phyloP scores from a whole-genome alignment of 2,113 vertebrate species.

The Microcebus murinus region DNA sequence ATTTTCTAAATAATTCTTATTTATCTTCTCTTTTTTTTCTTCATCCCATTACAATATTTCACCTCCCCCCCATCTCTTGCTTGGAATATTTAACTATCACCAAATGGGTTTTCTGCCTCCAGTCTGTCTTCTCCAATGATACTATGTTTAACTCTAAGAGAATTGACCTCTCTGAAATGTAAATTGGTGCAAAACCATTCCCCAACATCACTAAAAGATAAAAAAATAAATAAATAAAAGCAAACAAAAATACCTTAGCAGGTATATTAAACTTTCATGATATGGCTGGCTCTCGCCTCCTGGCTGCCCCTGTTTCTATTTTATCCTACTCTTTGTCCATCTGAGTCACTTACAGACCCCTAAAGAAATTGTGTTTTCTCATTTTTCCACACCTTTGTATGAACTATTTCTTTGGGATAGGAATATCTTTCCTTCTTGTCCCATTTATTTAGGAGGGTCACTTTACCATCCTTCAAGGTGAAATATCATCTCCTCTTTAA shows the following conservation, averaged over 20 bases:
- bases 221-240: neutral
- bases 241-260: neutral
- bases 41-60: neutral
- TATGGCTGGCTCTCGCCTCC: neutral
- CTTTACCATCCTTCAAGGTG: neutral
- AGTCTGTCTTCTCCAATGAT: neutral
- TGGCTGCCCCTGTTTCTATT: neutral
- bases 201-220: neutral
- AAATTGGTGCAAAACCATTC: neutral
- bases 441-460: neutral
- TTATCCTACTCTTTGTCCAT: too few species aligned
- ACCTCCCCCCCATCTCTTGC: accelerated
- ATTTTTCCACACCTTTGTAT: neutral
- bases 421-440: neutral
- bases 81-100: neutral
- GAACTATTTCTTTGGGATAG: neutral
- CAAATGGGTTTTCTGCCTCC: neutral
- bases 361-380: neutral
- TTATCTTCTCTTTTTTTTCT: too few species aligned
- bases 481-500: neutral
- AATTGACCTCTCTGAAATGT: neutral
- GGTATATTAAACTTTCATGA: neutral
- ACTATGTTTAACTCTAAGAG: neutral
- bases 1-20: neutral
- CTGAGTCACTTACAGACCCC: neutral